These are phyloP conservation scores for Euplagia quadripunctaria DNA, from an alignment of 2,888 invertebrate genomes.

Conservation along the genomic window DNA sequence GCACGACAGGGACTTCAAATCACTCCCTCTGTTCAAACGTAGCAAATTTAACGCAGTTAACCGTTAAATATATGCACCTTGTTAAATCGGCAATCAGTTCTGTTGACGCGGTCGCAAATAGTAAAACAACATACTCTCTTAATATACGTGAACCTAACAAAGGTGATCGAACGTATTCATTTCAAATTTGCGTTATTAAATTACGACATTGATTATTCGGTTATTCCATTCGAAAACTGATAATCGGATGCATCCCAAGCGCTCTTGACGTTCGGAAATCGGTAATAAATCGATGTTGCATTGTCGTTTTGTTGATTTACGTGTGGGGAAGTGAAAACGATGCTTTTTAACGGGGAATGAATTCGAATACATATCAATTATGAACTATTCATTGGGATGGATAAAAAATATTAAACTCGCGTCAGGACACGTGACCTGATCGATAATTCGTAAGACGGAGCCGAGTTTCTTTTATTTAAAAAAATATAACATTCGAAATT, in stretches of 20 bases:
- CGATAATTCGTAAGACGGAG: too few relatives aligned
- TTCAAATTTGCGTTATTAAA: constrained; percentile 73
- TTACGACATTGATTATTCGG: constrained; percentile 69
- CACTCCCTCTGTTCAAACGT: constrained; percentile 44
- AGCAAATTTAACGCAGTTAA: constrained; percentile 57
- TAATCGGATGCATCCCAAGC: constrained; percentile 69
- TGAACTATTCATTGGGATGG: constrained; percentile 8
- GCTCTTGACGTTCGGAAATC: constrained; percentile 68
- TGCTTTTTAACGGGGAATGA: constrained; percentile 39
- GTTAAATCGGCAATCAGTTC: constrained; percentile 71
- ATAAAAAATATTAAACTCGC: too few relatives aligned
- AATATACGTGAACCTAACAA: constrained; percentile 51
- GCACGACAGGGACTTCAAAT: constrained; percentile 41
- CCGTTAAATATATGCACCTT: constrained; percentile 69
- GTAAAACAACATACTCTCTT: constrained; percentile 54
- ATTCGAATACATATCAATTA: constrained; percentile 38
- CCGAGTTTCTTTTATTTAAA: too few relatives aligned
- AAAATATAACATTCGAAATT: too few relatives aligned
- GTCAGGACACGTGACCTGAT: too few relatives aligned
- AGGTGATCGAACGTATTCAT: constrained; percentile 65
- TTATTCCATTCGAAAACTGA: constrained; percentile 68
- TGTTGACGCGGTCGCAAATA: constrained; percentile 56
- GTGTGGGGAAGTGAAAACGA: constrained; percentile 54
- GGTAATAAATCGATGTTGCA: constrained; percentile 73
- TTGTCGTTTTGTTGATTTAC: constrained; percentile 71